Base-by-base conservation (phyloP, 1,140 invertebrate species). In the Linepithema humile region DNA sequence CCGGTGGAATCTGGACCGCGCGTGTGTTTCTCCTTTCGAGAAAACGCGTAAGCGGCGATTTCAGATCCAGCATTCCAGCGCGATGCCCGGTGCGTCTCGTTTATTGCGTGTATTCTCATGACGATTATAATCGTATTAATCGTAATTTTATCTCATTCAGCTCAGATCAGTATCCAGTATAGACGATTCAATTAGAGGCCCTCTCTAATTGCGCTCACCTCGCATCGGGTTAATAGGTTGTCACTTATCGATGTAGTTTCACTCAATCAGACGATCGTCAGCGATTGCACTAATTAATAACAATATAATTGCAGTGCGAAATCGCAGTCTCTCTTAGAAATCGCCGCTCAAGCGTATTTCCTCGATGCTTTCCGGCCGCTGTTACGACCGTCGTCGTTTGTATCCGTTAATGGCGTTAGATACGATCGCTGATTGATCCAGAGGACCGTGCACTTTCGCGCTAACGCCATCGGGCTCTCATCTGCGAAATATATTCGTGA, bases 131-230 rank as follows among this genome's bases (percentile, higher is more conserved):
- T n/a, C n/a, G n/a, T n/a, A n/a, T n/a, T n/a, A n/a, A n/a, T n/a
- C n/a, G n/a, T n/a, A n/a, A n/a, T n/a, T n/a, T n/a, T n/a, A 82
- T 87, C 69, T 23, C 15, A 57, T 35, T 38, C n/a, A n/a, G 26
- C 23, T 53, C 29, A 17, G 65, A 82, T 48, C 29, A 26, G n/a
- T 32, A 73, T 50, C 26, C n/a, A 64, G 77, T 69, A 83, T 83
- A 75, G 64, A 45, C 40, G 26, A 45, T n/a, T 78, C 83, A 82
- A 87, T 89, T 88, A 88, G 45, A 84, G 40, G 57, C 48, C 75
- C 60, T 45, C 64, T 73, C 83, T 87, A 89, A 89, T 89, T 89
- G 64, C 40, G 62, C 20, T 87, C 64, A 72, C 74, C 82, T 86
- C 64, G 82, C 59, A 48, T 40, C 26, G 38, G 62, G 48, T 83